Evolutionary conservation across 2,888 invertebrate genomes (phyloP), one percentile per base, ranked within the genome.

Genomic region (Leucophenga montana): DNA sequence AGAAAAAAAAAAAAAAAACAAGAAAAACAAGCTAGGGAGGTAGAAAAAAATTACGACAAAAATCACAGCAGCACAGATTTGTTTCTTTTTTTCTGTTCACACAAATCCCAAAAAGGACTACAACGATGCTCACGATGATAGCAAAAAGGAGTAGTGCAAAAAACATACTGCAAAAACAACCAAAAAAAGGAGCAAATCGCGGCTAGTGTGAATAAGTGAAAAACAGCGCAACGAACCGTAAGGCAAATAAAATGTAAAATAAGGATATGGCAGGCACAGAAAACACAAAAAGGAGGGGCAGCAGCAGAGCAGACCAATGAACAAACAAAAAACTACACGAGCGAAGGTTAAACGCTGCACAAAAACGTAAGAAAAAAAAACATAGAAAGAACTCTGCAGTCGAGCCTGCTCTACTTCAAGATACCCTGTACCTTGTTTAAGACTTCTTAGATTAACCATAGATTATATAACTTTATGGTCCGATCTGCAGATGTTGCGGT

Each of bases 171-270:
- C 22, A 44, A 46, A 20, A 44, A n/a, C n/a, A n/a, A n/a, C n/a
- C n/a, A 14, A 66, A 44, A 66, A 53, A 31, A 18, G n/a, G 18
- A 53, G 18, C n/a, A 39, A 44, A 39, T 59, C 20, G 31, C 65
- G 66, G 22, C 65, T 11, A 65, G 65, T 44, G 48, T 31, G 50
- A 57, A 62, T 65, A 48, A 65, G 27, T 48, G 27, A 67, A 69
- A 71, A 68, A 57, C 65, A 64, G 22, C 62, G 64, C 73, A 73
- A 72, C 74, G 71, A 78, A 70, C 71, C 71, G 76, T 68, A 78
- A 79, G 72, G 70, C 56, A 59, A 73, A 78, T 70, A 77, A 67
- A 48, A 61, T 61, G 44, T 65, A 69, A 65, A 68, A 67, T 67
- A 66, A 61, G 56, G 27, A 56, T 27, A 53, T n/a, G 53, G 22